Evolutionary conservation across 1,140 invertebrate species (phyloP).

Genomic region (Pseudomyrmex flavicornis): DNA sequence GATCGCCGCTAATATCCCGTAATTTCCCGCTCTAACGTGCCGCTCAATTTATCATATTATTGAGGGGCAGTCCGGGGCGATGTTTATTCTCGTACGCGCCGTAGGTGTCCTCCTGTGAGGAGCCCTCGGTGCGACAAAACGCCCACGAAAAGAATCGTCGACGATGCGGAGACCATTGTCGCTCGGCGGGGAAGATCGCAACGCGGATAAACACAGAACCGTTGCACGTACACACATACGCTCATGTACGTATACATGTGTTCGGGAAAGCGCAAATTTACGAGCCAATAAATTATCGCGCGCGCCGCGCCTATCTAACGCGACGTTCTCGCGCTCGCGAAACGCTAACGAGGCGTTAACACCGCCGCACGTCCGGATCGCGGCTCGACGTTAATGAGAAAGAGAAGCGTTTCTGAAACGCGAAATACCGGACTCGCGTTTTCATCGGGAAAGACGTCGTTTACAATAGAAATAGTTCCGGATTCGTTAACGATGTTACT

Average conservation of each 20-base stretch:
- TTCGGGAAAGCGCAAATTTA: slow-evolving; percentile 82
- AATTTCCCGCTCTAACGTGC: slow-evolving; percentile 29
- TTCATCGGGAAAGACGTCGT: slow-evolving; percentile 13
- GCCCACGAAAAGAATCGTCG: slow-evolving; percentile 31
- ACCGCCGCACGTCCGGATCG: slow-evolving; percentile 66
- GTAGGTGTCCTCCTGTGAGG: slow-evolving; percentile 15
- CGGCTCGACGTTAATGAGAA: slow-evolving; percentile 76
- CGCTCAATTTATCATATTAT: slow-evolving; percentile 51
- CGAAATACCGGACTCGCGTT: slow-evolving; percentile 25
- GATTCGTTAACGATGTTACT: slow-evolving; percentile 13
- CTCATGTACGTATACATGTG: slow-evolving; percentile 74
- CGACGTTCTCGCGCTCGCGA: slow-evolving; percentile 69
- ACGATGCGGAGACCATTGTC: slow-evolving; percentile 12
- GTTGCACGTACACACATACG: not conserved
- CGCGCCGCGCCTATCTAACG: slow-evolving; percentile 71
- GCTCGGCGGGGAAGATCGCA: slow-evolving; percentile 45
- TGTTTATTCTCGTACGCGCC: slow-evolving; percentile 24
- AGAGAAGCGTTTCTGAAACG: slow-evolving; percentile 32
- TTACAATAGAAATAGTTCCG: slow-evolving; percentile 6
- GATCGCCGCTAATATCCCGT: slow-evolving; percentile 25
- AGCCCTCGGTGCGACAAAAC: slow-evolving; percentile 45
- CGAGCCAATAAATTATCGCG: slow-evolving; percentile 81
- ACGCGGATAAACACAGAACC: not conserved
- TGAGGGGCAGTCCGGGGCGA: not conserved
- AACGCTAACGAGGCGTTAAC: slow-evolving; percentile 81